Evolutionary conservation across 1,140 invertebrate genomes (phyloP).

Genomic region (Rhagoletis zephyria): DNA sequence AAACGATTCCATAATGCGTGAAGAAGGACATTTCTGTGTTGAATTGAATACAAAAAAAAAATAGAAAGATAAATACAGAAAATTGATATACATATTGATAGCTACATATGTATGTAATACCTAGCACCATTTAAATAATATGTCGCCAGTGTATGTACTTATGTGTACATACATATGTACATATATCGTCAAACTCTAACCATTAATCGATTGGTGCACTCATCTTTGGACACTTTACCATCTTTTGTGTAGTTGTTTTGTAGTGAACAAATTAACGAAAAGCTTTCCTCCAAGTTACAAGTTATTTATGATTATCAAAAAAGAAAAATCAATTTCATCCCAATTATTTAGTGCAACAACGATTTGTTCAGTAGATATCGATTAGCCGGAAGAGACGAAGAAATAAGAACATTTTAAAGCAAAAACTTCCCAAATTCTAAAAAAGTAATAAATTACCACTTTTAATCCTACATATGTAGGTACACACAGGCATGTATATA

Average conservation of each 20-base stretch:
- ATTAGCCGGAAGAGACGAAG: neutral
- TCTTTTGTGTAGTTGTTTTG: conserved; percentile 12
- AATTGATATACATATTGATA: too few relatives aligned
- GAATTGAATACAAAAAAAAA: neutral
- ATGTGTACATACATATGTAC: neutral
- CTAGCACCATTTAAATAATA: neutral
- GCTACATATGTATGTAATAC: neutral
- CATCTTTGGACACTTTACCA: neutral
- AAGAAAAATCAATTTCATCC: neutral
- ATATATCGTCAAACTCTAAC: neutral
- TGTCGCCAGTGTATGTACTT: neutral
- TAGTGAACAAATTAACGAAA: neutral
- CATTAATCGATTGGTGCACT: neutral
- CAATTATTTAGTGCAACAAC: conserved; percentile 31
- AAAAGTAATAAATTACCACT: neutral
- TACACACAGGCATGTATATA: neutral
- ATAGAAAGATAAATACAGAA: neutral
- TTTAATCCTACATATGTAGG: neutral
- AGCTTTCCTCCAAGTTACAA: conserved; percentile 3
- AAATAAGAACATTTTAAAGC: too few relatives aligned
- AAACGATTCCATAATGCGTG: too few relatives aligned
- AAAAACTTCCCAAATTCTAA: conserved; percentile 4
- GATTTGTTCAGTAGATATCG: neutral
- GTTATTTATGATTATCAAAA: neutral
- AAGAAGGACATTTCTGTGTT: neutral